Percentiles rank a stretch among this genome's conserved stretches.
Evolutionary conservation across 2,888 invertebrate genomes (phyloP).

Genomic region (Platycheirus rosarum): DNA sequence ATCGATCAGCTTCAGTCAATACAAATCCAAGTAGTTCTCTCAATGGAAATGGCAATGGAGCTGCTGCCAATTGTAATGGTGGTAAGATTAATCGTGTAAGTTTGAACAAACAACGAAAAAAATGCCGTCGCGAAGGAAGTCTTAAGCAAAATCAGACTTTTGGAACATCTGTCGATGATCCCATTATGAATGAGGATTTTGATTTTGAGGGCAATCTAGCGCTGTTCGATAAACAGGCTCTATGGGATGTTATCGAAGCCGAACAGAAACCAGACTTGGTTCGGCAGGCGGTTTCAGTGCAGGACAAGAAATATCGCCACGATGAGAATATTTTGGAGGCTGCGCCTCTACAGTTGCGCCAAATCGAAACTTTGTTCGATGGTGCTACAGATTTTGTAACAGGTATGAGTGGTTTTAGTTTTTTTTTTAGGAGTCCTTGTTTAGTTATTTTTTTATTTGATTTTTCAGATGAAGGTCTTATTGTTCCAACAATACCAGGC

Average conservation of each 20-base stretch:
- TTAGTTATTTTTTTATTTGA: not conserved
- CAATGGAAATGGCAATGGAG: constrained; percentile 59
- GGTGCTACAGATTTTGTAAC: constrained; percentile 81
- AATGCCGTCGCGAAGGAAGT: constrained; percentile 79
- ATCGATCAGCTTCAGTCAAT: constrained; percentile 72
- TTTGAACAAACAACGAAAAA: constrained; percentile 76
- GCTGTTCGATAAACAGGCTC: constrained; percentile 92
- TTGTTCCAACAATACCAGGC: constrained; percentile 89
- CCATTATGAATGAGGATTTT: constrained; percentile 87
- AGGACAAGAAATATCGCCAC: constrained; percentile 87
- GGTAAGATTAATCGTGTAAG: constrained; percentile 50
- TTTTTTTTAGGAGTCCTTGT: not conserved
- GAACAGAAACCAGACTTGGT: constrained; percentile 86
- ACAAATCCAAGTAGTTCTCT: constrained; percentile 70
- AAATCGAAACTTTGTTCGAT: constrained; percentile 85
- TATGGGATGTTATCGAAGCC: constrained; percentile 89
- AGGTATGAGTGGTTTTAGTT: constrained; percentile 60
- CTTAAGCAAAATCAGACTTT: constrained; percentile 80
- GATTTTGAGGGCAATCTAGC: constrained; percentile 97
- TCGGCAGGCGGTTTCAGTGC: constrained; percentile 77
- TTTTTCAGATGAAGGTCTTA: constrained; percentile 88
- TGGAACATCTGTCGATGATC: constrained; percentile 81
- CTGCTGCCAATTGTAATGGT: constrained; percentile 63
- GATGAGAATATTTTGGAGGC: constrained; percentile 92
- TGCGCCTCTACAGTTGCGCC: constrained; percentile 86